Conservation (phyloP, 2,888 invertebrate genomes). For the Carterocephalus palaemon region DNA sequence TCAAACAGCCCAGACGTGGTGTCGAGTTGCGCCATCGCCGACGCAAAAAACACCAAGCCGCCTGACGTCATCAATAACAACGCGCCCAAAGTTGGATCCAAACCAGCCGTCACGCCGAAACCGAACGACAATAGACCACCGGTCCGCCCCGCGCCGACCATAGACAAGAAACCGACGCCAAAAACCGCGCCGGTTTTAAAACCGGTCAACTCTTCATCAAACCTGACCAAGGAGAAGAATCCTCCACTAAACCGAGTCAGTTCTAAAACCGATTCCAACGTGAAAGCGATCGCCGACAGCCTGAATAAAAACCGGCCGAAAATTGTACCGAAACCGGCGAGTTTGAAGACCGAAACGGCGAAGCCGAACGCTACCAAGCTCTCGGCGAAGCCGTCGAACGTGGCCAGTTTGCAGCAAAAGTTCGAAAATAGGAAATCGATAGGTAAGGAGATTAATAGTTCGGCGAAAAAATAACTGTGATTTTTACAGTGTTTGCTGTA, state of each 20-base stretch:
- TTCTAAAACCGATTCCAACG: constrained; percentile 62
- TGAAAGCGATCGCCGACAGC: constrained; percentile 70
- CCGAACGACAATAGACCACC: constrained; percentile 63
- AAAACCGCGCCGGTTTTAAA: constrained; percentile 54
- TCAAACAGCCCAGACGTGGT: constrained; percentile 85
- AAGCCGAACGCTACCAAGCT: constrained; percentile 65
- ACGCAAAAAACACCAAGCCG: constrained; percentile 75
- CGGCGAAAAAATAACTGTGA: constrained; percentile 50
- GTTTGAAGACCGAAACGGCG: constrained; percentile 54
- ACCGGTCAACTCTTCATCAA: constrained; percentile 48
- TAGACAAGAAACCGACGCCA: constrained; percentile 60
- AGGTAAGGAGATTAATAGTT: constrained; percentile 57
- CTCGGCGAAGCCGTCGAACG: constrained; percentile 82
- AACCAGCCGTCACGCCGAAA: constrained; percentile 65
- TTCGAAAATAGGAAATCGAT: constrained; percentile 82
- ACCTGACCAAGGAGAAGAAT: constrained; percentile 53
- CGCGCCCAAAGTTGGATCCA: constrained; percentile 66
- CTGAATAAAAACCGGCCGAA: constrained; percentile 72
- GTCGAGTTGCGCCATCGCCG: constrained; percentile 82
- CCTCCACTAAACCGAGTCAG: constrained; percentile 51
- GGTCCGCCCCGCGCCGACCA: constrained; percentile 53
- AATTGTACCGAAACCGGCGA: constrained; percentile 65
- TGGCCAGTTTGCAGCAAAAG: constrained; percentile 88
- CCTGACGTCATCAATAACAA: constrained; percentile 80
- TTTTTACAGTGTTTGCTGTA: constrained; percentile 6